Conservation (phyloP, 2,113 vertebrate genomes). For the Engraulis encrasicolus region DNA sequence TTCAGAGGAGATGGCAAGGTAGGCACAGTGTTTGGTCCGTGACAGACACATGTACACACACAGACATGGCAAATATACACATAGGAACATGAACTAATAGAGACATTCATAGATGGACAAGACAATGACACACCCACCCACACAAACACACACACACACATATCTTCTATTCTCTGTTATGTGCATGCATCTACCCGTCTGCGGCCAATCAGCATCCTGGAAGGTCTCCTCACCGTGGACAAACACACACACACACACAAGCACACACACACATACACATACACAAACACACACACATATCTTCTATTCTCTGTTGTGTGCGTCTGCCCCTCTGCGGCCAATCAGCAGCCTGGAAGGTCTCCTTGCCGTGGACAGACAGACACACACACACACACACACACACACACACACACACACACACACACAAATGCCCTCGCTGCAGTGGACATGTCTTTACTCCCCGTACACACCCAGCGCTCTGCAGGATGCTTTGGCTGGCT, state of each 20-base stretch:
- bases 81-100: too few species aligned
- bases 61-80: too few species aligned
- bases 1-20: too few species aligned
- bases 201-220: not conserved
- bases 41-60: too few species aligned
- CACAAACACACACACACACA: not conserved
- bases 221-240: too few species aligned
- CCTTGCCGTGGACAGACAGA: too few species aligned
- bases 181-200: not conserved
- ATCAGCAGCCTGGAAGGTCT: not conserved
- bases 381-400: too few species aligned
- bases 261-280: too few species aligned
- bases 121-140: too few species aligned
- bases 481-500: not conserved
- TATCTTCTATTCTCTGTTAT: not conserved
- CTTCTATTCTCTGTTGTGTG: not conserved
- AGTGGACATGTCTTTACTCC: constrained; percentile 25
- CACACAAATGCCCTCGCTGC: constrained; percentile 12
- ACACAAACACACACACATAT: not conserved
- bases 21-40: too few species aligned
- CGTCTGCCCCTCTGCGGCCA: not conserved
- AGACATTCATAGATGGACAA: too few species aligned
- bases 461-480: not conserved
- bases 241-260: too few species aligned
- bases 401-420: not conserved